Percentiles rank a stretch among this genome's conserved stretches.
Conservation (phyloP, 64 coral and sea anemone genomes). For the Montipora cactus region DNA sequence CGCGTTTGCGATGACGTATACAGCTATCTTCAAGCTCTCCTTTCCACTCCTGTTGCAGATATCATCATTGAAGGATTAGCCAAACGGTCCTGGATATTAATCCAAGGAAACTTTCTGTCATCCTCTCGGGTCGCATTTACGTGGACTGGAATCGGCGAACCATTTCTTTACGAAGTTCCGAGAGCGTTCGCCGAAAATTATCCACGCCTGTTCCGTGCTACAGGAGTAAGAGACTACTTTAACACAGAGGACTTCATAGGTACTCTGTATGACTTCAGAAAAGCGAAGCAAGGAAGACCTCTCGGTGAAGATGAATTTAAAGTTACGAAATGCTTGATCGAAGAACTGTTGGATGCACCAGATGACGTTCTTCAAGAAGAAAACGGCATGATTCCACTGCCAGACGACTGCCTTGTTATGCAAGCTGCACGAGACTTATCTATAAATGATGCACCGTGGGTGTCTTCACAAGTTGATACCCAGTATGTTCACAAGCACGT, state of each 20-base stretch:
- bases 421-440: conserved; percentile 47
- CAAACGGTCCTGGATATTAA: conserved; percentile 67
- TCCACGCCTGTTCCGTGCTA: conserved; percentile 46
- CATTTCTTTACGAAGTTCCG: conserved; percentile 74
- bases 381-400: conserved; percentile 75
- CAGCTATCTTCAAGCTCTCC: conserved; percentile 40
- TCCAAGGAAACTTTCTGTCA: conserved; percentile 68
- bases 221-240: conserved; percentile 63
- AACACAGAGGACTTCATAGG: conserved; percentile 41
- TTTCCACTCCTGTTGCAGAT: neutral
- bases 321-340: conserved; percentile 58
- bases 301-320: conserved; percentile 52
- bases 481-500: conserved; percentile 78
- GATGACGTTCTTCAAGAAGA: conserved; percentile 5
- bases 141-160: conserved; percentile 75
- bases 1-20: conserved; percentile 34
- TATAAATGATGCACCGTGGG: conserved; percentile 88
- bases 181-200: conserved; percentile 21
- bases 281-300: neutral
- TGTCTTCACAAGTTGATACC: conserved; percentile 11
- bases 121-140: conserved; percentile 71
- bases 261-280: conserved; percentile 54
- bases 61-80: conserved; percentile 10
- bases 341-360: conserved; percentile 16
- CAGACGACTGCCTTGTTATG: conserved; percentile 68